Base-by-base conservation (phyloP, 2,113 vertebrate species). In the Microtus montanus region DNA sequence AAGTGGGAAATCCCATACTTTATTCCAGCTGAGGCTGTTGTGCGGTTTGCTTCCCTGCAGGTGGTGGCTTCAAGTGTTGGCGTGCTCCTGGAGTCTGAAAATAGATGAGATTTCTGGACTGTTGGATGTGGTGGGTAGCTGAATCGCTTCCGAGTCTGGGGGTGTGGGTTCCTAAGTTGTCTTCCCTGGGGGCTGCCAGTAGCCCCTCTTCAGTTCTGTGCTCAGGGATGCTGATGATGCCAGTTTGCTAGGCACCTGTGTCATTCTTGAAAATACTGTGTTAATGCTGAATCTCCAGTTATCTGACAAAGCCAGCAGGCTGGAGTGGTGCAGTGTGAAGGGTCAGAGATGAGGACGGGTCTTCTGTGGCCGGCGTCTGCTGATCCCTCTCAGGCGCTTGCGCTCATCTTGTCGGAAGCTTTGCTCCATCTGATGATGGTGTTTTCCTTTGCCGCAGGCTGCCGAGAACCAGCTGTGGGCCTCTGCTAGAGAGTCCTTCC, bases 371-470 rank as follows among this genome's bases (percentile, higher is more conserved):
- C 17, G 11, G 33, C 11, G 35, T 63, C 73, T 22, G n/a, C 30
- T 89, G 38, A 52, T 52, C 22, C 54, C 24, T 85, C 17, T 86
- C 78, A 74, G 11, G 33, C 35, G 24, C 7, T 28, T 77, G 85
- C 15, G 61, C 2, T 47, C 70, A 33, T n/a, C 61, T 74, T 78
- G 3, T 26, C 30, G 49, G 92, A 92, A 91, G 74, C 35, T 22
- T 73, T 52, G 28, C 44, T 58, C 66, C 44, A 38, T 49, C 30
- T 19, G 10, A 33, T 19, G 10, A 35, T 58, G 94, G 12, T 49
- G 12, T 49, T 90, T 68, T 3, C n/a, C 80, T 97, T 97, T 87
- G 92, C 2, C 0, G 26, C 71, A 98, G 98, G 97, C 80, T 4
- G 73, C 92, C 71, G 97, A 92, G 96, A 90, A 80, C 68, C 74